These are phyloP conservation scores for Mamestra configurata DNA, from an alignment of 1,140 invertebrate species.

Conservation along the genomic window DNA sequence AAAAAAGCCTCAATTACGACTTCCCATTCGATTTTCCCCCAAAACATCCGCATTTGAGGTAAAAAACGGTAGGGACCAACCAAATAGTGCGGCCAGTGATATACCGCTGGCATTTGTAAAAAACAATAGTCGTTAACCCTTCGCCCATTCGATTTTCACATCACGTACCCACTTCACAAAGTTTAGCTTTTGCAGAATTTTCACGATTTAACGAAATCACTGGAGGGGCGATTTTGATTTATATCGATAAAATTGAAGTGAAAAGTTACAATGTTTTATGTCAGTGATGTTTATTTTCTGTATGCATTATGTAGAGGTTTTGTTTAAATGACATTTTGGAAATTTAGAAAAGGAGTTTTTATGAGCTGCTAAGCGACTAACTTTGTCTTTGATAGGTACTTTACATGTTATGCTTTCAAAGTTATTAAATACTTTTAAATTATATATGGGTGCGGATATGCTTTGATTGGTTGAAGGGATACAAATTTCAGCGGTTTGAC, in stretches of 20 bases:
- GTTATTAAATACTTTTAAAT: no score
- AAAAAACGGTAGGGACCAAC: conserved; percentile 10
- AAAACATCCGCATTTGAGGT: conserved; percentile 5
- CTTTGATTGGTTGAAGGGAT: no score
- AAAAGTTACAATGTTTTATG: background rate
- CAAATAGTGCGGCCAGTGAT: conserved; percentile 42
- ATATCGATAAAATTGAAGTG: conserved; percentile 18
- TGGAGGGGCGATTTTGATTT: conserved; percentile 32
- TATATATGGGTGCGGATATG: no score
- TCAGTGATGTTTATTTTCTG: background rate
- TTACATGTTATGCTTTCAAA: no score
- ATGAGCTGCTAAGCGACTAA: no score
- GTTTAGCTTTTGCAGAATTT: conserved; percentile 47
- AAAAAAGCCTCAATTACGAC: conserved; percentile 27
- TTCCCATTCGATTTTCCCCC: background rate
- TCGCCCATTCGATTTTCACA: conserved; percentile 36
- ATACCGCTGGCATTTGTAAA: conserved; percentile 45
- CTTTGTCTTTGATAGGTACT: no score
- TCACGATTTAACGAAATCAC: conserved; percentile 44
- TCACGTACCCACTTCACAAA: conserved; percentile 46
- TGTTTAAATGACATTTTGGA: background rate
- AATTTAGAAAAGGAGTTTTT: no score
- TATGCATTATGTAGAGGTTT: background rate
- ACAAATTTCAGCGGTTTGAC: no score
- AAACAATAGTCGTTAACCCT: conserved; percentile 51